Evolutionary conservation across 2,888 invertebrate species (phyloP).

Genomic region (Drosophila monieri): DNA sequence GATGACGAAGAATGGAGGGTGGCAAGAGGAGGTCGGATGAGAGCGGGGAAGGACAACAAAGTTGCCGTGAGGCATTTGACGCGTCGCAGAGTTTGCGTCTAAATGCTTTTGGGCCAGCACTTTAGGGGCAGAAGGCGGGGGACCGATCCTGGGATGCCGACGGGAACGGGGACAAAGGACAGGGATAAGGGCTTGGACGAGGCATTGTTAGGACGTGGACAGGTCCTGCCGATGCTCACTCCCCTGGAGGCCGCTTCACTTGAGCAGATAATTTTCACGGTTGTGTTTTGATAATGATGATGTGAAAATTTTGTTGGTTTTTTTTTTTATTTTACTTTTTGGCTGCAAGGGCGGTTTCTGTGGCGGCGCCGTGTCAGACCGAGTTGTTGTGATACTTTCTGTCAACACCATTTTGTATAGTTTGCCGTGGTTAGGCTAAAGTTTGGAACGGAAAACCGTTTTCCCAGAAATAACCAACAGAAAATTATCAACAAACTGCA

Average conservation of each 20-base stretch:
- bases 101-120: constrained; percentile 57
- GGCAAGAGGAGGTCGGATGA: not conserved
- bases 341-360: constrained; percentile 2
- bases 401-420: constrained; percentile 24
- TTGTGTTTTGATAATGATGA: constrained; percentile 75
- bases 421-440: constrained; percentile 10
- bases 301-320: constrained; percentile 67
- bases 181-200: constrained; percentile 23
- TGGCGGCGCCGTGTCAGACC: constrained; percentile 17
- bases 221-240: constrained; percentile 37
- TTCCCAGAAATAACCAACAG: constrained; percentile 59
- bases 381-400: constrained; percentile 33
- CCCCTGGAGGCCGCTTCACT: constrained; percentile 58
- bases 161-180: no score
- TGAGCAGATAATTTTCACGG: constrained; percentile 78
- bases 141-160: not conserved
- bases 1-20: constrained; percentile 16
- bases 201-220: constrained; percentile 68
- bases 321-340: constrained; percentile 23
- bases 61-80: constrained; percentile 76
- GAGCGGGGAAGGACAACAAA: constrained; percentile 53
- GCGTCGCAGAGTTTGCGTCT: constrained; percentile 59
- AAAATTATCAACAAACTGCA: constrained; percentile 56
- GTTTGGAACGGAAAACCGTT: not conserved
- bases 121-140: constrained; percentile 18